Conservation (phyloP, 2,797 vertebrate species). For the Eulemur coronatus region DNA sequence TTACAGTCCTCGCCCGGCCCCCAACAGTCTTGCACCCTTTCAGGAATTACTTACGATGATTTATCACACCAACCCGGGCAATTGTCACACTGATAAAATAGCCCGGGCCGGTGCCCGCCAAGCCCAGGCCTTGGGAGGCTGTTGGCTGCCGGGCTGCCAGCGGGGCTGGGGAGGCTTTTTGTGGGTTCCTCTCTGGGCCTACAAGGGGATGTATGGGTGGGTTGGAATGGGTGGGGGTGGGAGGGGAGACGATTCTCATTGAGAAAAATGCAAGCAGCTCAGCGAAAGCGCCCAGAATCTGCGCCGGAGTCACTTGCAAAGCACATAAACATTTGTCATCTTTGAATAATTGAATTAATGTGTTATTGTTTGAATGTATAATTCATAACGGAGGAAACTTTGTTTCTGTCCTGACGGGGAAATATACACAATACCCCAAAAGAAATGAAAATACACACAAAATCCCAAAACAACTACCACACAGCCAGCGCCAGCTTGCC, state of each 20-base stretch:
- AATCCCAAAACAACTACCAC: slow-evolving; percentile 42
- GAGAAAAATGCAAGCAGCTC: slow-evolving; percentile 80
- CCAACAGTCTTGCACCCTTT: slow-evolving; percentile 97
- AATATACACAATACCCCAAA: slow-evolving; percentile 74
- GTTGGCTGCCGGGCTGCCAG: slow-evolving; percentile 46
- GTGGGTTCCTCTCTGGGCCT: slow-evolving; percentile 59
- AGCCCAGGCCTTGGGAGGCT: slow-evolving; percentile 63
- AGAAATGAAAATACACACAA: slow-evolving; percentile 58
- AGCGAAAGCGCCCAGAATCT: slow-evolving; percentile 78
- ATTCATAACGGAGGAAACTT: slow-evolving; percentile 88
- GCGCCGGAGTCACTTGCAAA: slow-evolving; percentile 82
- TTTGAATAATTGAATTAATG: slow-evolving; percentile 89
- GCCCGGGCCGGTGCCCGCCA: slow-evolving; percentile 75
- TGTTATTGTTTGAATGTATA: slow-evolving; percentile 89
- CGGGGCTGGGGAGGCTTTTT: slow-evolving; percentile 24
- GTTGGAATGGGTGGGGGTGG: neutral
- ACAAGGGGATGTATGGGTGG: slow-evolving; percentile 13
- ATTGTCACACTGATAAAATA: slow-evolving; percentile 92
- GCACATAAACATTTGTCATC: slow-evolving; percentile 88
- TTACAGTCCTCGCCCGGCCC: slow-evolving; percentile 97
- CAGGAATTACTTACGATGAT: slow-evolving; percentile 99
- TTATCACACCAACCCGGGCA: slow-evolving; percentile 93
- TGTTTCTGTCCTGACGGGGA: slow-evolving; percentile 82
- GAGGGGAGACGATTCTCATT: slow-evolving; percentile 80
- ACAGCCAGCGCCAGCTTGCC: neutral